These are phyloP conservation scores for Drosophila melanosoma DNA, from an alignment of 2,888 invertebrate genomes.

Conservation along the genomic window DNA sequence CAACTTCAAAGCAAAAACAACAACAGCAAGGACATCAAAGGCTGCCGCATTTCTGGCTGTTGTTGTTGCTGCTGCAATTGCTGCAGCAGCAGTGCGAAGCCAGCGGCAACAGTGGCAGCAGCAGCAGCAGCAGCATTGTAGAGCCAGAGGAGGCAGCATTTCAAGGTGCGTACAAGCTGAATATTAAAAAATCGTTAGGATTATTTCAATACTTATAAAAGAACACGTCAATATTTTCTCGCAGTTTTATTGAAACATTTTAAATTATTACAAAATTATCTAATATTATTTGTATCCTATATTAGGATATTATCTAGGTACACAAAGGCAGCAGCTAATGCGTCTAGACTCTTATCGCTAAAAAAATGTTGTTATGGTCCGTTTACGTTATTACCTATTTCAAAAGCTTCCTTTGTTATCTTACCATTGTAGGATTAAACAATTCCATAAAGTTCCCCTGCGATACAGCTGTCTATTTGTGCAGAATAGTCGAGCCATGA, in stretches of 20 bases:
- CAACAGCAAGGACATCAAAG: conserved; percentile 55
- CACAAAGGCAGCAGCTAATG: not conserved
- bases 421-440: not conserved
- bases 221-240: not conserved
- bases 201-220: not conserved
- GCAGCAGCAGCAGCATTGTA: conserved; percentile 74
- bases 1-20: conserved; percentile 58
- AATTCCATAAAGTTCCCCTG: not conserved
- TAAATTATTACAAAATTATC: not conserved
- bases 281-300: not conserved
- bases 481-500: conserved; percentile 31
- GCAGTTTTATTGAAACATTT: not conserved
- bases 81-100: conserved; percentile 33
- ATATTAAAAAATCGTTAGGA: not conserved
- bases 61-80: conserved; percentile 75
- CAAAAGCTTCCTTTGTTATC: not conserved
- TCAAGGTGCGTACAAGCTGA: conserved; percentile 85
- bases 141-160: conserved; percentile 87
- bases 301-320: not conserved
- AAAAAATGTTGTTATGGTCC: not conserved
- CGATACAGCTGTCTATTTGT: conserved; percentile 45
- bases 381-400: not conserved
- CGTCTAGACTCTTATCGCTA: not conserved
- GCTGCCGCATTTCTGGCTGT: conserved; percentile 73
- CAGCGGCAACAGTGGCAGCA: conserved; percentile 64